These are phyloP conservation scores for Xanthia togata DNA, from an alignment of 2,888 invertebrate genomes.

Conservation along the genomic window DNA sequence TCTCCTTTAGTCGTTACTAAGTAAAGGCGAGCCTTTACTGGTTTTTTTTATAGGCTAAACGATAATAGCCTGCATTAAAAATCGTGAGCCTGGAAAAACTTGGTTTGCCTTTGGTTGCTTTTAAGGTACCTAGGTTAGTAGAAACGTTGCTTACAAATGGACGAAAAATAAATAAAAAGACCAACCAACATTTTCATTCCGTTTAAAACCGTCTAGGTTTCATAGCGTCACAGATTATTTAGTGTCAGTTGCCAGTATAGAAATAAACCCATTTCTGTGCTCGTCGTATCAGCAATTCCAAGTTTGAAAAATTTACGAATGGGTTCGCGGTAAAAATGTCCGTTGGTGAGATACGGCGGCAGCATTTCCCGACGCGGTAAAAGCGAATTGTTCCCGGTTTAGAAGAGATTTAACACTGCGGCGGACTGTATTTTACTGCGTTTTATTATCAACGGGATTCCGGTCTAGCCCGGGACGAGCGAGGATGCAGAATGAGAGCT, in stretches of 20 bases:
- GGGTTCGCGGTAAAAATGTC: slow-evolving; percentile 59
- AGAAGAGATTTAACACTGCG: slow-evolving; percentile 71
- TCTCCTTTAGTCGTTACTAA: too few relatives aligned
- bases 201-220: slow-evolving; percentile 7
- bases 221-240: slow-evolving; percentile 24
- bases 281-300: slow-evolving; percentile 35
- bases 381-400: slow-evolving; percentile 66
- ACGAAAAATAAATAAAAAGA: not conserved
- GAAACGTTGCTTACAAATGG: not conserved
- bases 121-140: not conserved
- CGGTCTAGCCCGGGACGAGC: slow-evolving; percentile 39
- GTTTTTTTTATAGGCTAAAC: not conserved
- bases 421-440: slow-evolving; percentile 65
- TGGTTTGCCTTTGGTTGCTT: not conserved
- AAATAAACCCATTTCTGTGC: slow-evolving; percentile 40
- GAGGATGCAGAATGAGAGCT: slow-evolving; percentile 43
- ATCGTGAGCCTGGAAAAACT: not conserved
- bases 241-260: slow-evolving; percentile 27
- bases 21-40: too few relatives aligned
- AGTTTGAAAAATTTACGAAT: slow-evolving; percentile 56
- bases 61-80: not conserved
- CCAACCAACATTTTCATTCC: not conserved
- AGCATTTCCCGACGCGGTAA: slow-evolving; percentile 62
- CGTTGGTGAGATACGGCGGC: slow-evolving; percentile 56
- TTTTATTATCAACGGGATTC: slow-evolving; percentile 67